Base-by-base conservation (phyloP, 2,888 invertebrate species). In the Andrena haemorrhoa region DNA sequence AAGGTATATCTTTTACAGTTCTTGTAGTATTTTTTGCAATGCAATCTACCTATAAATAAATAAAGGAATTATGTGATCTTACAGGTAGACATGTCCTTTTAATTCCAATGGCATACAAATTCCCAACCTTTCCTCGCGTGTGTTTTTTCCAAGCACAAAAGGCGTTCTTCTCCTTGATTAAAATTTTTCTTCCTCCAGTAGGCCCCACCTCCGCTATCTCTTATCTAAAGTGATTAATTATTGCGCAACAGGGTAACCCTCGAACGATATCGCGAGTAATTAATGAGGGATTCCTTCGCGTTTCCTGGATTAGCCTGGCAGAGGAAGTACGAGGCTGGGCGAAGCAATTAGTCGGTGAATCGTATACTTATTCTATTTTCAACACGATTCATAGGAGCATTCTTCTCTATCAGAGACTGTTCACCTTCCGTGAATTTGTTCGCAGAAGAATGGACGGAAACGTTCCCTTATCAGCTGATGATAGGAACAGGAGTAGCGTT, bases 401-500 rank as follows among this genome's bases (percentile, higher is more conserved):
- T 12, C 41, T 23, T 26, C 41, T 12, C 2, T 8, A 23, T 64
- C 31, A 10, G 64, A 31, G 16, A 16, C 16, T 66, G 1, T 12
- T 51, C 53, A 41, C 33, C 16, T 31, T n/a, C 2, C 23, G 31
- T 12, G 35, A 80, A 69, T 77, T 51, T 77, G 60, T 81, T 90
- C 86, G 33, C 88, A 93, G 93, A 92, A 76, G 92, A 92, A 87
- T 92, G 92, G 92, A 91, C 84, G 84, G 93, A 93, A 68, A 93
- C 86, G 64, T 93, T 93, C 70, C 90, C 92, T n/a, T 96, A 95
- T 94, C 95, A 96, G 94, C 94, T 95, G 26, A 94, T 94, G 81
- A 93, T 95, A 26, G 95, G 95, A 61, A 93, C 95, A 83, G 94
- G 96, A 85, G 94, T 96, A 61, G 95, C 95, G 73, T 95, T 95